These are phyloP conservation scores for Apotomis betuletana DNA, from an alignment of 2,888 invertebrate species.

Conservation along the genomic window DNA sequence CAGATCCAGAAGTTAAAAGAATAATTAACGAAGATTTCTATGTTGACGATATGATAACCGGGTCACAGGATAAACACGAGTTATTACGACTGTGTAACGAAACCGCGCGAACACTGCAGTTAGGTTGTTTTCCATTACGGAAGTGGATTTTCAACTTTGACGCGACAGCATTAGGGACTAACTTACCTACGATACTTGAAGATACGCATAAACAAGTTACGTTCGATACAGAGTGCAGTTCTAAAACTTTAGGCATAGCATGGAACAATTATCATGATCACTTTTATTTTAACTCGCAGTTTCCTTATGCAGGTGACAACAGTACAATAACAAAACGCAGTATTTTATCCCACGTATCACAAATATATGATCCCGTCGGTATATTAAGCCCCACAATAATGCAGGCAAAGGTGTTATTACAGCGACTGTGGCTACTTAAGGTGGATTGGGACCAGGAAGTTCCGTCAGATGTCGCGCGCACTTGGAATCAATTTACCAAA, in stretches of 20 bases:
- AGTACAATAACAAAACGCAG: not conserved
- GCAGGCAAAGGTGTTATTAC: not conserved
- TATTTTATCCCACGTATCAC: not conserved
- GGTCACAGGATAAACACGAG: not conserved
- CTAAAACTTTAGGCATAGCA: constrained; percentile 3
- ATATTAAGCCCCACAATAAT: constrained; percentile 1
- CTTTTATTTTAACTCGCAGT: not conserved
- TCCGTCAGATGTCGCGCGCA: too few relatives aligned
- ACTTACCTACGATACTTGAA: not conserved
- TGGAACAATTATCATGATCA: constrained; percentile 1
- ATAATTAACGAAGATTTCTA: constrained; percentile 8
- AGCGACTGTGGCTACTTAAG: not conserved
- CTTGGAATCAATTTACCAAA: too few relatives aligned
- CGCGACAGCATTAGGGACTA: not conserved
- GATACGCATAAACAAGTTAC: not conserved
- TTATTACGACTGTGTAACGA: constrained; percentile 2
- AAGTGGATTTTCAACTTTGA: constrained; percentile 14
- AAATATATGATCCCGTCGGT: constrained; percentile 4
- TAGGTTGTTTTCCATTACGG: constrained; percentile 14
- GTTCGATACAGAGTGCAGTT: not conserved
- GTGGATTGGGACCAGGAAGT: not conserved
- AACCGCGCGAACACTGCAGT: not conserved
- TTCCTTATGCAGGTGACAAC: not conserved
- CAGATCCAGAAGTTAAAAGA: not conserved
- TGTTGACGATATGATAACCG: constrained; percentile 5